These are phyloP conservation scores for Agonum fuliginosum DNA, from an alignment of 2,888 invertebrate species.

Conservation along the genomic window DNA sequence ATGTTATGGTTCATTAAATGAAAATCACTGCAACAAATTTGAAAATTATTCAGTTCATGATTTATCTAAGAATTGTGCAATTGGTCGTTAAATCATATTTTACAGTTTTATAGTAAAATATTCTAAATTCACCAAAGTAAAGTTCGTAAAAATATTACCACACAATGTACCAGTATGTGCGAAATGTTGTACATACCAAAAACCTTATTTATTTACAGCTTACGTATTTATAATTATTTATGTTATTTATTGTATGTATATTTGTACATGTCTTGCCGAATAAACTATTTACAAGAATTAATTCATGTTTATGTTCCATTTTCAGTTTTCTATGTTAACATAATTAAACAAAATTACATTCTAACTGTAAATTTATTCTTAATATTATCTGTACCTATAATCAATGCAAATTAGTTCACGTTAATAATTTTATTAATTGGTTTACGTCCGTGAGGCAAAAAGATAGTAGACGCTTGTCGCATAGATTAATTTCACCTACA, in stretches of 20 bases:
- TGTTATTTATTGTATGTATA: not conserved
- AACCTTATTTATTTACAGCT: not conserved
- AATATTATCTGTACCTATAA: not conserved
- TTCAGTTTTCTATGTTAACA: not conserved
- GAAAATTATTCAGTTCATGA: no score
- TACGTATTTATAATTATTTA: conserved; percentile 28
- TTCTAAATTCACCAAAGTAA: conserved; percentile 9
- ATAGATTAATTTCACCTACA: not conserved
- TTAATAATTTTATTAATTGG: conserved; percentile 21
- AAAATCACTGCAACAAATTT: no score
- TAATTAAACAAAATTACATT: not conserved
- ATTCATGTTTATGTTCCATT: not conserved
- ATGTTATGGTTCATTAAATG: no score
- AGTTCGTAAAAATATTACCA: conserved; percentile 9
- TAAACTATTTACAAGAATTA: not conserved
- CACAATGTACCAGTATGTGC: not conserved
- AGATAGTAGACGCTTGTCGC: not conserved
- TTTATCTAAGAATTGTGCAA: no score
- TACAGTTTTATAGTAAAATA: no score
- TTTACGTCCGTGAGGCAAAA: not conserved
- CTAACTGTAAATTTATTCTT: not conserved
- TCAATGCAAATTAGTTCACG: conserved; percentile 9
- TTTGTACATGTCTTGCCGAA: conserved; percentile 18
- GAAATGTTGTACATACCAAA: not conserved
- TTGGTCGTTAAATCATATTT: no score